Evolutionary conservation across 1,140 invertebrate genomes (phyloP), one percentile per base, ranked within the genome.

Genomic region (Brachionus paranguensis): DNA sequence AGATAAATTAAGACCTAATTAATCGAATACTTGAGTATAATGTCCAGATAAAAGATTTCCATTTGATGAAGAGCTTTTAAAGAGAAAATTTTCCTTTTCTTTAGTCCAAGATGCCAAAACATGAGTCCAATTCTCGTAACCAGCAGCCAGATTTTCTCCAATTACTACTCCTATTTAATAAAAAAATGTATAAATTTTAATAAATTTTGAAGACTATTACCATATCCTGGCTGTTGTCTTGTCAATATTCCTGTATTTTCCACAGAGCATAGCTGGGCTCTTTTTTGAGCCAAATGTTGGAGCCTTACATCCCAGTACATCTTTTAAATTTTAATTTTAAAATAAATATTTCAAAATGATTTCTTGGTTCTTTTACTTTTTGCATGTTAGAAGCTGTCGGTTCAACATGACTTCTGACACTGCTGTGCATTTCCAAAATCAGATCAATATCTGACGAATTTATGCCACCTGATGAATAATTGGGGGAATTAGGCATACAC

Each of bases 1-100:
- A 17, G 3, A 1, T 5, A 33, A 29, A 64, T 53, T 14, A 12
- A 53, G 14, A 14, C n/a, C n/a, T n/a, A 55, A 27, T 79, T 33
- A 20, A 79, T 41, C 17, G 14, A 47, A 53, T 70, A 84, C 81
- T 74, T 84, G 81, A 84, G 81, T 70, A 70, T 84, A 84, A 84
- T 84, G 81, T 8, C 81, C 81, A 43, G 65, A 43, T 84, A 70
- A 55, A 45, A 81, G 43, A 33, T 81, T 81, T 45, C 41, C 65
- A 43, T 37, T 53, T 2, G 60, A 50, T 3, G 65, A 84, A 10
- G 65, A 43, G 29, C 81, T 84, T 60, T 84, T 84, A 24, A 50
- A 84, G 24, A 55, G 11, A 29, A 84, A 84, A 84, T 84, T 55
- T 6, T 84, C 41, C 11, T 41, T 84, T 84, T 84, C 81, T 45